Percentiles rank a stretch among this genome's conserved stretches.
Conservation (phyloP, 35 echinoderm and acorn worm genomes). For the Apostichopus parvimensis region DNA sequence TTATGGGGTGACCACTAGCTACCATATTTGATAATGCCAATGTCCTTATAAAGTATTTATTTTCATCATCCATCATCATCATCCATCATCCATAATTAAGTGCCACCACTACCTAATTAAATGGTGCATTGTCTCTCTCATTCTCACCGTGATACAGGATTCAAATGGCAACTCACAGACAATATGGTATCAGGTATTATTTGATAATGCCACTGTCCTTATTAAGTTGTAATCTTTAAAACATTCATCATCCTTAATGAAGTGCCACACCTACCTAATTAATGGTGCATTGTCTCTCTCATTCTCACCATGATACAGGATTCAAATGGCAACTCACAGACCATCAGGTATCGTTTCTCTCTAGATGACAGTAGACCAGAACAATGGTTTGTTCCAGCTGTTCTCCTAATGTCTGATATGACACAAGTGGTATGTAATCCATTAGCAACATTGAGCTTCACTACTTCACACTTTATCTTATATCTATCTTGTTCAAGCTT, state of each 20-base stretch:
- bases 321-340: conserved; percentile 54
- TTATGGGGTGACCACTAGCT: too few species aligned
- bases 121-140: not conserved
- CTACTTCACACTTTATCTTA: too few species aligned
- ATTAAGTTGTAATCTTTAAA: too few species aligned
- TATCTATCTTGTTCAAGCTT: too few species aligned
- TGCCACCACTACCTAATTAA: not conserved
- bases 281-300: not conserved
- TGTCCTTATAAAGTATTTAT: not conserved
- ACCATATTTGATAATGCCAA: too few species aligned
- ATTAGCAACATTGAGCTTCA: not conserved
- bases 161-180: conserved; percentile 48
- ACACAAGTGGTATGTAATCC: conserved; percentile 71
- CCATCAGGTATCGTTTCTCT: conserved; percentile 66
- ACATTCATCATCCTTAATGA: too few species aligned
- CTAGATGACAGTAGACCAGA: conserved; percentile 81
- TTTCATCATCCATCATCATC: too few species aligned
- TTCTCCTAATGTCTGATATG: conserved; percentile 78
- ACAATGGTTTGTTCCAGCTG: conserved; percentile 74
- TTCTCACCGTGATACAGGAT: conserved; percentile 58
- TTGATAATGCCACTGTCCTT: too few species aligned
- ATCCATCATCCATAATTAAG: too few species aligned
- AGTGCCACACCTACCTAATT: not conserved
- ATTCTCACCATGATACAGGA: conserved; percentile 51
- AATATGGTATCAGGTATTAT: not conserved